These are phyloP conservation scores for Trachurus trachurus DNA, from an alignment of 2,797 vertebrate species.

Conservation along the genomic window DNA sequence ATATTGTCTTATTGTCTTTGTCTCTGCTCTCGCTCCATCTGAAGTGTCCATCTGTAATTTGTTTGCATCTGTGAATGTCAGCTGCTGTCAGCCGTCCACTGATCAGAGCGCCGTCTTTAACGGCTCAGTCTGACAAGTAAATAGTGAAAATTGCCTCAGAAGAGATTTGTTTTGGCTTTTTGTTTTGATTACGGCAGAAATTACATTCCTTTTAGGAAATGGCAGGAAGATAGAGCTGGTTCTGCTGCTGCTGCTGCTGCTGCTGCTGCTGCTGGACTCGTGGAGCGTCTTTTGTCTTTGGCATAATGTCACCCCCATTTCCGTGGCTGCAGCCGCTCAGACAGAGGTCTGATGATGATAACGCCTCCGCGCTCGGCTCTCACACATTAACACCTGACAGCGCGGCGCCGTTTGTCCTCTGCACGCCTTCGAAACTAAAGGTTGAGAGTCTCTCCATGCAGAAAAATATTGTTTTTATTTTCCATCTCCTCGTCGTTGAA, in stretches of 20 bases:
- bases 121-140: slow-evolving; percentile 75
- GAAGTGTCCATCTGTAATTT: slow-evolving; percentile 67
- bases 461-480: slow-evolving; percentile 6
- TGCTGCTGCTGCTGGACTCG: background rate
- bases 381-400: slow-evolving; percentile 17
- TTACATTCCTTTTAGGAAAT: slow-evolving; percentile 74
- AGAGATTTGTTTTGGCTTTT: slow-evolving; percentile 73
- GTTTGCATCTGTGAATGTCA: slow-evolving; percentile 70
- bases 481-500: background rate
- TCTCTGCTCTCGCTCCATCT: slow-evolving; percentile 41
- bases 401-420: background rate
- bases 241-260: too few relatives aligned
- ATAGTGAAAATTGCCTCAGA: slow-evolving; percentile 73
- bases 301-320: slow-evolving; percentile 51
- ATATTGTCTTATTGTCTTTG: background rate
- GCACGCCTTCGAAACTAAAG: slow-evolving; percentile 7
- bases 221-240: slow-evolving; percentile 60
- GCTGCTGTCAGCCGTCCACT: slow-evolving; percentile 38
- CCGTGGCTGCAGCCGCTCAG: background rate
- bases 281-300: slow-evolving; percentile 25
- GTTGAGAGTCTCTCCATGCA: background rate
- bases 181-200: slow-evolving; percentile 75
- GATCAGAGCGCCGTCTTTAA: slow-evolving; percentile 67
- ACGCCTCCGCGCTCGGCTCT: slow-evolving; percentile 13
- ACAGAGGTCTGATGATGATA: slow-evolving; percentile 34